Percentiles rank a stretch among this genome's conserved stretches.
Evolutionary conservation across 2,888 invertebrate genomes (phyloP).

Genomic region (Ophion slaviceki): DNA sequence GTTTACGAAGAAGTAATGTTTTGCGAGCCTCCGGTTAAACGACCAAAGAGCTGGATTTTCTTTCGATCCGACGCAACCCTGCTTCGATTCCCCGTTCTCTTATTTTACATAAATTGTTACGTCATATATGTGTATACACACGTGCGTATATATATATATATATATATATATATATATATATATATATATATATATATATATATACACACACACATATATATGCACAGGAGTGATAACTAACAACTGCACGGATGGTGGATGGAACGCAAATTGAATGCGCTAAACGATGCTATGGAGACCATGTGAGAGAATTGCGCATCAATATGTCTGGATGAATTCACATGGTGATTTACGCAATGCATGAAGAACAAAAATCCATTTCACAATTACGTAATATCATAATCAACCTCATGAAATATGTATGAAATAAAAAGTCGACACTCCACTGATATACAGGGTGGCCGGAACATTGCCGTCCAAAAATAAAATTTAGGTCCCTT

Average conservation of each 20-base stretch:
- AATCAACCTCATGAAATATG: neutral
- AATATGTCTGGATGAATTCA: neutral
- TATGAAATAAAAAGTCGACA: neutral
- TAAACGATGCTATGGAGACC: neutral
- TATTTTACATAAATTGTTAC: slow-evolving; percentile 14
- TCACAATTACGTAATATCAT: neutral
- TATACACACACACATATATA: no score
- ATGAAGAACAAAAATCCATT: neutral
- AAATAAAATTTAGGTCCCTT: no score
- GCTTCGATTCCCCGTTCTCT: slow-evolving; percentile 9
- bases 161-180: neutral
- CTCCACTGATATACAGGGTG: neutral
- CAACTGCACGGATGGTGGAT: slow-evolving; percentile 1
- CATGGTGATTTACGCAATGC: neutral
- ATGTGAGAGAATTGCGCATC: neutral
- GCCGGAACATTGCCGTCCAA: no score
- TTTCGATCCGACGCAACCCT: slow-evolving; percentile 46
- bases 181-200: neutral
- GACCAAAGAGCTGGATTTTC: slow-evolving; percentile 60
- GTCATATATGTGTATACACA: neutral
- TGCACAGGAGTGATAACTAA: neutral
- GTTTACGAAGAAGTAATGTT: slow-evolving; percentile 41
- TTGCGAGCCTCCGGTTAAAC: slow-evolving; percentile 49
- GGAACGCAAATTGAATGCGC: neutral
- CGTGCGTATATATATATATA: neutral